Percentiles rank a stretch among this genome's conserved stretches.
phyloP scores from a whole-genome alignment of 1,140 invertebrate genomes.

The Neodiprion virginianus region DNA sequence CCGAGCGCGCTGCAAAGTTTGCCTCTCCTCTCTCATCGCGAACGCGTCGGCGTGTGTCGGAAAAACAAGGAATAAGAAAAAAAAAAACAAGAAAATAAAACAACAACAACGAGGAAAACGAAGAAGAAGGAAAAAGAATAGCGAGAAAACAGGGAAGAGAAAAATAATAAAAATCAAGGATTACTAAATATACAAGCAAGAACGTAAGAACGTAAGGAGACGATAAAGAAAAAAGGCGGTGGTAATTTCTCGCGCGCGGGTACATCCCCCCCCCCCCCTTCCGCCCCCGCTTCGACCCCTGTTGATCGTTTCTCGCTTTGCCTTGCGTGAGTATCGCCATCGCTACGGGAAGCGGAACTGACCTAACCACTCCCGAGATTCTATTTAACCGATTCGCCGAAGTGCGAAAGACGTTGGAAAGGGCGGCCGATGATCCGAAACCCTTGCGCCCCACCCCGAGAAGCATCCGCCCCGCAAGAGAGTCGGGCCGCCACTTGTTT shows the following conservation, averaged over 20 bases:
- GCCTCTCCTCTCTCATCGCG: neutral
- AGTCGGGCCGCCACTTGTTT: no score
- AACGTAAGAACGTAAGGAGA: neutral
- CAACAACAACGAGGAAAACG: no score
- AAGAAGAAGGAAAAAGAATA: no score
- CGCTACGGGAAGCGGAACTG: neutral
- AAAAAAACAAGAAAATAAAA: no score
- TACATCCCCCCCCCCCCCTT: neutral
- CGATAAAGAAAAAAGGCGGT: neutral
- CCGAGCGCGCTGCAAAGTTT: conserved; percentile 22
- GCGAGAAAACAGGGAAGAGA: no score
- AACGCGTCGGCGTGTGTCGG: neutral
- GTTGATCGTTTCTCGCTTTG: neutral
- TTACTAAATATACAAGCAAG: neutral
- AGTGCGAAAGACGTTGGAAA: no score
- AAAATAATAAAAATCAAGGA: neutral
- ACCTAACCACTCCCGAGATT: neutral
- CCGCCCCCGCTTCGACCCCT: neutral
- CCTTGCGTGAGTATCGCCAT: neutral
- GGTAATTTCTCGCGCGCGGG: neutral
- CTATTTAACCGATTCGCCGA: neutral
- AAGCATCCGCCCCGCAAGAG: no score
- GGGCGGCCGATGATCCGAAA: no score
- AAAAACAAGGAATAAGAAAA: no score
- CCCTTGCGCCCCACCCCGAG: no score